Evolutionary conservation across 2,113 vertebrate species (phyloP).

Genomic region (Xenopus laevis): DNA sequence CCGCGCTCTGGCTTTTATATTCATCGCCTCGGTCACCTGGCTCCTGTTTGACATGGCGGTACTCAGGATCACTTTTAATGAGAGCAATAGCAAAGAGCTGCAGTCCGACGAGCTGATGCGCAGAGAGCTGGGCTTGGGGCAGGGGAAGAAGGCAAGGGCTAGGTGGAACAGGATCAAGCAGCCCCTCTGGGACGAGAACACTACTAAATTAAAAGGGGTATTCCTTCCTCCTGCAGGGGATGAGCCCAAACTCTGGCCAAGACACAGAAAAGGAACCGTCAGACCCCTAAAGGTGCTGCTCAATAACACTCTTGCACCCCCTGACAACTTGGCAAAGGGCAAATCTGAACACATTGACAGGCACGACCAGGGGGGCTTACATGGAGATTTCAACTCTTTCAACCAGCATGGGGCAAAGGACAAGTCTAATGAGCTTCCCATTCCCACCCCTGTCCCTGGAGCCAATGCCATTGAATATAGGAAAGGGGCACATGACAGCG

Average conservation of each 20-base stretch:
- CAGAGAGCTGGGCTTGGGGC: conserved; percentile 51
- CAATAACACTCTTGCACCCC: not conserved
- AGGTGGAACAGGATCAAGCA: conserved; percentile 8
- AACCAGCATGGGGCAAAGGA: too few relatives aligned
- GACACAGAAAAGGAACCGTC: conserved; percentile 18
- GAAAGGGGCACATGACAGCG: too few relatives aligned
- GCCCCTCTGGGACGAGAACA: not conserved
- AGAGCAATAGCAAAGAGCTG: conserved; percentile 61
- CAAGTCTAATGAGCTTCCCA: too few relatives aligned
- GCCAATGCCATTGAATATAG: too few relatives aligned
- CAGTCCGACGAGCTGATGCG: conserved; percentile 60
- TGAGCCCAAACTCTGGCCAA: not conserved
- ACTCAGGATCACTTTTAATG: conserved; percentile 79
- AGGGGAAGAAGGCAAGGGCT: conserved; percentile 32
- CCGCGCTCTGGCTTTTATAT: conserved; percentile 79
- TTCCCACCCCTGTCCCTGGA: too few relatives aligned
- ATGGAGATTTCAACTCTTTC: too few relatives aligned
- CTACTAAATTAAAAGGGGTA: conserved; percentile 20
- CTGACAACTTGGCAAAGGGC: too few relatives aligned
- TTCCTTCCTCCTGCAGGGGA: conserved; percentile 7
- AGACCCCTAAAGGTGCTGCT: not conserved
- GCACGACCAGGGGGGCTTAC: too few relatives aligned
- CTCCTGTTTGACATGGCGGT: conserved; percentile 90
- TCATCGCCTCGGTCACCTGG: conserved; percentile 85
- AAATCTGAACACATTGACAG: too few relatives aligned